These are phyloP conservation scores for Notolabrus celidotus DNA, from an alignment of 2,797 vertebrate genomes.

Conservation along the genomic window DNA sequence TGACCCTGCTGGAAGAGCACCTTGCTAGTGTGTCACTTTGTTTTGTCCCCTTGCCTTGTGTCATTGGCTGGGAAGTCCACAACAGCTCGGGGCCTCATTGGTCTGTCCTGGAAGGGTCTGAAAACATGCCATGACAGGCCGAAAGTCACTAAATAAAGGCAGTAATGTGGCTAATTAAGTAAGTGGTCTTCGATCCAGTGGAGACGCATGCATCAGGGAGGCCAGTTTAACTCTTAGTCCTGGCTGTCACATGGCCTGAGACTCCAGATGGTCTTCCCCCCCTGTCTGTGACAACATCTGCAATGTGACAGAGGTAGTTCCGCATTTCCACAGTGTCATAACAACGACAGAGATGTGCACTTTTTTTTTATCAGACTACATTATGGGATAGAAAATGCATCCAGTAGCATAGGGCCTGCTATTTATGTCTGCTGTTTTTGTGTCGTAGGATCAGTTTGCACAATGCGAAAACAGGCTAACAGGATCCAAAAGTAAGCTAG, in stretches of 20 bases:
- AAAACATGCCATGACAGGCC: background rate
- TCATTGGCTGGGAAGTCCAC: conserved; percentile 67
- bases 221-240: no score
- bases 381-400: background rate
- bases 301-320: conserved; percentile 40
- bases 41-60: conserved; percentile 63
- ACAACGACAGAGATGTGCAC: conserved; percentile 12
- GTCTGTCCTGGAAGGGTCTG: conserved; percentile 49
- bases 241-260: background rate
- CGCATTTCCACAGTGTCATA: conserved; percentile 28
- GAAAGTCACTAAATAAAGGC: conserved; percentile 7
- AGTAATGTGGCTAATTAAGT: background rate
- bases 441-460: no score
- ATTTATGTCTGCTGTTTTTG: background rate
- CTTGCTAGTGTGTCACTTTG: conserved; percentile 59
- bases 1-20: conserved; percentile 19
- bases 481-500: no score
- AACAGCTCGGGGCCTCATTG: conserved; percentile 75
- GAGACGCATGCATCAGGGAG: background rate
- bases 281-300: conserved; percentile 22
- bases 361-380: background rate
- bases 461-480: no score
- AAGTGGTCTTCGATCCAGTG: background rate
- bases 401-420: background rate
- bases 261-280: background rate